A percentile compares a stretch with the other conserved stretches of the same genome.
Evolutionary conservation across 2,888 invertebrate species (phyloP).

Genomic region (Eristalis intricaria): DNA sequence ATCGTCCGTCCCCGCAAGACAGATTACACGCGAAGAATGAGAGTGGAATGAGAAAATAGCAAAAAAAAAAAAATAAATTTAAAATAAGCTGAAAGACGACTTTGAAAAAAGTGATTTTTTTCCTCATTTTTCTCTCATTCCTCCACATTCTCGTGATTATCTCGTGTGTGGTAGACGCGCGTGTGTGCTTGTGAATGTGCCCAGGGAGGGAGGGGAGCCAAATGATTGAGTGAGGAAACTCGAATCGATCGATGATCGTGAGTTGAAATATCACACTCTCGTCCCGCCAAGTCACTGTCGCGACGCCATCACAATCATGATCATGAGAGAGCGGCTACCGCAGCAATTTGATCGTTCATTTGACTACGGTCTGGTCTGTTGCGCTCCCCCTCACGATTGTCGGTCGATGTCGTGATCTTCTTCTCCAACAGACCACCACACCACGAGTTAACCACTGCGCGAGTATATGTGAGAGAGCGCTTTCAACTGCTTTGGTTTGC

Average conservation of each 20-base stretch:
- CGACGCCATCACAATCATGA: constrained; percentile 11
- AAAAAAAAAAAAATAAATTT: constrained; percentile 7
- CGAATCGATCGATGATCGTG: constrained; percentile 50
- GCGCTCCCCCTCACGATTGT: constrained; percentile 9
- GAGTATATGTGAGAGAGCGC: constrained; percentile 18
- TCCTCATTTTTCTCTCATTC: constrained; percentile 15
- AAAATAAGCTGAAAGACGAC: constrained; percentile 62
- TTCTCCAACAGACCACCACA: neutral
- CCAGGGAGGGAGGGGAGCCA: neutral
- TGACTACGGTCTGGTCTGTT: constrained; percentile 11
- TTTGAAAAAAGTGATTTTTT: constrained; percentile 35
- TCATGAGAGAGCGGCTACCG: constrained; percentile 27
- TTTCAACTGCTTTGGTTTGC: neutral
- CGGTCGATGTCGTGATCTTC: neutral
- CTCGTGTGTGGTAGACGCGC: neutral
- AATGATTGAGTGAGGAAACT: constrained; percentile 46
- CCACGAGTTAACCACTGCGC: neutral
- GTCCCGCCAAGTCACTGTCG: constrained; percentile 10
- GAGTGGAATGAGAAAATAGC: neutral
- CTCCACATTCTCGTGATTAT: constrained; percentile 32
- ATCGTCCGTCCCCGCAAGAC: neutral
- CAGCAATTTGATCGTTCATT: constrained; percentile 47
- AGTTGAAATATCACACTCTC: constrained; percentile 59
- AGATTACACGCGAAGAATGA: constrained; percentile 4
- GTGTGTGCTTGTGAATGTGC: neutral